Evolutionary conservation across 1,140 invertebrate genomes (phyloP), one percentile per base, ranked within the genome.

Genomic region (Thaumetopoea pityocampa): DNA sequence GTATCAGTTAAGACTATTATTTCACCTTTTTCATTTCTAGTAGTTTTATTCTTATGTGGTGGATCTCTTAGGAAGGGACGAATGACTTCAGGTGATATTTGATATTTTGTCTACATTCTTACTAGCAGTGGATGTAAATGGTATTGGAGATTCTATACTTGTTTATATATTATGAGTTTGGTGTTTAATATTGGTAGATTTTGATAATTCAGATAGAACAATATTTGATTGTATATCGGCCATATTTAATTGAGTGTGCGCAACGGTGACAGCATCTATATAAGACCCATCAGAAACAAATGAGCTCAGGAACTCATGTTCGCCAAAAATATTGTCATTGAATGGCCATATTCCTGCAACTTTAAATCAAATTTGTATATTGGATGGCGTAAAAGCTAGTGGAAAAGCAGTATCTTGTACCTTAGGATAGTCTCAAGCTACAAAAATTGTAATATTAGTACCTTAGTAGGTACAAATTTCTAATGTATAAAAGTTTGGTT

Each of bases 21-120:
- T 29, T 29, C 15, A 14, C 27, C 27, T 29, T 29, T 29, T 15
- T 14, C 15, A n/a, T 29, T 29, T 29, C 27, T 29, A n/a, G n/a
- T 29, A 15, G 27, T 15, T 14, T 29, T 29, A 12, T 29, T 29
- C 10, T 29, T 29, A 15, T 14, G 27, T 29, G 27, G 27, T 29
- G 27, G 27, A 5, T 11, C 27, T 11, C 15, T 29, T 29, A 14
- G 27, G 11, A 29, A 29, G 7, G 27, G 27, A 14, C 27, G 27
- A 29, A 29, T 15, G 10, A 29, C 12, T 29, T 15, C 27, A 29
- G 27, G 27, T 10, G 27, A 29, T n/a, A 7, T n/a, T n/a, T n/a
- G n/a, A n/a, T n/a, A n/a, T n/a, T n/a, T n/a, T n/a, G n/a, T n/a
- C n/a, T n/a, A n/a, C n/a, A n/a, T n/a, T n/a, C n/a, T n/a, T n/a